A percentile compares a stretch with the other conserved stretches of the same genome.
Conservation (phyloP, 2,888 invertebrate species). For the Arctia plantaginis region DNA sequence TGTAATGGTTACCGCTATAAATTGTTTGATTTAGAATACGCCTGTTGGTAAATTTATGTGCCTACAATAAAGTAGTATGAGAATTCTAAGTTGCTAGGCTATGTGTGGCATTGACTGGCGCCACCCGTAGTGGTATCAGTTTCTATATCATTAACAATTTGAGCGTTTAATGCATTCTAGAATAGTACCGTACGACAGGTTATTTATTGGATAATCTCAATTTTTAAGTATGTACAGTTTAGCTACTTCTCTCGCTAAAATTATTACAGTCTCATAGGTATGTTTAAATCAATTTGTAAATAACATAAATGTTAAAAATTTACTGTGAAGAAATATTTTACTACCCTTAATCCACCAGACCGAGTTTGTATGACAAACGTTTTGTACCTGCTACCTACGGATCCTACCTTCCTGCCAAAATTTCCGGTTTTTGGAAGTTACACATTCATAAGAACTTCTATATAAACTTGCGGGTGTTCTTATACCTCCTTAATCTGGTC, state of each 20-base stretch:
- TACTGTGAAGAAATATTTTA: not conserved
- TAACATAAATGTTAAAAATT: no score
- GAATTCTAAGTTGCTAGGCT: constrained; percentile 28
- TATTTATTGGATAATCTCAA: constrained; percentile 16
- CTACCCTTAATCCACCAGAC: no score
- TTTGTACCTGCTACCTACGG: not conserved
- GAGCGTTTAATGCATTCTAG: constrained; percentile 36
- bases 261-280: not conserved
- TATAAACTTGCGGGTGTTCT: no score
- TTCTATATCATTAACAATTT: constrained; percentile 36
- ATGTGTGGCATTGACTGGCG: constrained; percentile 25
- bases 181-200: constrained; percentile 32
- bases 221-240: not conserved
- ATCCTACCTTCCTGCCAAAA: not conserved
- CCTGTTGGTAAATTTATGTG: constrained; percentile 48
- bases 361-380: not conserved
- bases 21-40: constrained; percentile 59
- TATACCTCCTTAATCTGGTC: no score
- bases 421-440: not conserved
- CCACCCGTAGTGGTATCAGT: constrained; percentile 33
- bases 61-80: constrained; percentile 31
- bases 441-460: no score
- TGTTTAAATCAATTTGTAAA: no score
- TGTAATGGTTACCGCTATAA: constrained; percentile 60
- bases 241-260: not conserved